Evolutionary conservation across 2,888 invertebrate genomes (phyloP).

Genomic region (Mesorhabditis spiculigera): DNA sequence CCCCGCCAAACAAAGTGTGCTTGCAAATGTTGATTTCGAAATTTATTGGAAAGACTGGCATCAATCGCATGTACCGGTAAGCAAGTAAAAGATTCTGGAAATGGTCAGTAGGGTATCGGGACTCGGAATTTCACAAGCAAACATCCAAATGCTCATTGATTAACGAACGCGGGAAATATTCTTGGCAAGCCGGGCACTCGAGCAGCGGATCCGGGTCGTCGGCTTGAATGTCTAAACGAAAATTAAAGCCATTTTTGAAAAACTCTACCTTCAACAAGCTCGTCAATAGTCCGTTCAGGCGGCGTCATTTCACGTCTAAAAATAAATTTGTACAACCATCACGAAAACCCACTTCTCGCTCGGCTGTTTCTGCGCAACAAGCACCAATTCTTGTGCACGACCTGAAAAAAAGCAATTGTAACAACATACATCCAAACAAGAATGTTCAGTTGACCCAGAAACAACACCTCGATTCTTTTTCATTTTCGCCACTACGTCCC

Average conservation of each 20-base stretch:
- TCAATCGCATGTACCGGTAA: too few relatives aligned
- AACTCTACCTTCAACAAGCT: neutral
- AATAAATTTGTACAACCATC: neutral
- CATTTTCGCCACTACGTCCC: too few relatives aligned
- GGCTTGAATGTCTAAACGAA: neutral
- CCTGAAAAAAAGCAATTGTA: too few relatives aligned
- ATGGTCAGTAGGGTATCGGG: too few relatives aligned
- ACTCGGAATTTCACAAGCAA: neutral
- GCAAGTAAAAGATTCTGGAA: too few relatives aligned
- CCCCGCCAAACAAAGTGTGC: too few relatives aligned
- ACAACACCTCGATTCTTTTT: too few relatives aligned
- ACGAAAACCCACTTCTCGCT: neutral
- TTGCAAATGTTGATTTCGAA: too few relatives aligned
- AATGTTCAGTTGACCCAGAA: too few relatives aligned
- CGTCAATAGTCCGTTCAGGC: neutral
- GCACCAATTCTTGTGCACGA: too few relatives aligned
- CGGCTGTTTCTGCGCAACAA: neutral
- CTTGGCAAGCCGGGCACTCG: conserved; percentile 2
- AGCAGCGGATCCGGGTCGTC: neutral
- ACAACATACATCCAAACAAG: too few relatives aligned
- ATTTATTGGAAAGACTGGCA: too few relatives aligned
- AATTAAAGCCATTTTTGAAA: neutral
- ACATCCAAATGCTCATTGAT: neutral
- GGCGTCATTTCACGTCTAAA: neutral
- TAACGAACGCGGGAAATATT: neutral